These are phyloP conservation scores for Cryptoprocta ferox DNA, from an alignment of 2,797 vertebrate species.

Conservation along the genomic window DNA sequence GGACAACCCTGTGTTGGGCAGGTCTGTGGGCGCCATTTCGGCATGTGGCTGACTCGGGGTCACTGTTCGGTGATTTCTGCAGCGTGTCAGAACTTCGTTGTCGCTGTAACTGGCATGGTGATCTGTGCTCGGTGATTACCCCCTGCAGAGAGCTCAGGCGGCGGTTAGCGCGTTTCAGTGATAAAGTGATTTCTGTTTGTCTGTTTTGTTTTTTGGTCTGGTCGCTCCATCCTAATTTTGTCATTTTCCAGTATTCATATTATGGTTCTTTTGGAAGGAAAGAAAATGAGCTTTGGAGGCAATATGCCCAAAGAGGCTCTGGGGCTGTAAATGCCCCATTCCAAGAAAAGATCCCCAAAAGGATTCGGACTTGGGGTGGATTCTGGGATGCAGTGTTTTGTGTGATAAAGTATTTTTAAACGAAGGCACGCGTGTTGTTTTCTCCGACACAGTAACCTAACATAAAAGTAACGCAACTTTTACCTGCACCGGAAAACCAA, in stretches of 20 bases:
- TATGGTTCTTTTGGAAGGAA: background rate
- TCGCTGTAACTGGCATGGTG: rapidly evolving
- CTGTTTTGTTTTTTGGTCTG: background rate
- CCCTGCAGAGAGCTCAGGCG: background rate
- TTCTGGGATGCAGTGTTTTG: background rate
- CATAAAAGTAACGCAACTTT: no score
- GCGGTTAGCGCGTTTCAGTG: background rate
- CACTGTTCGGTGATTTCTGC: background rate
- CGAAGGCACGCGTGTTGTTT: background rate
- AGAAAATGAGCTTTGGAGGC: background rate
- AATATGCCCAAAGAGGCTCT: background rate
- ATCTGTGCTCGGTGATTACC: background rate
- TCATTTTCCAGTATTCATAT: background rate
- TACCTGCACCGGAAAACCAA: background rate
- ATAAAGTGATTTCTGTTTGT: background rate
- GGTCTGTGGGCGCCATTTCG: background rate
- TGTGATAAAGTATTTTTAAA: background rate
- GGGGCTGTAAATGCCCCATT: background rate
- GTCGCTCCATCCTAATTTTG: background rate
- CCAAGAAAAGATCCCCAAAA: background rate
- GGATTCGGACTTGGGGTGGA: background rate
- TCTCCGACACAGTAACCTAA: background rate
- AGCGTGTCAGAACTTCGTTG: rapidly evolving
- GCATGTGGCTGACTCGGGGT: background rate
- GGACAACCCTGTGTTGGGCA: background rate